Evolutionary conservation across 2,888 invertebrate species (phyloP), one percentile per base, ranked within the genome.

Genomic region (Calameuta idolon): DNA sequence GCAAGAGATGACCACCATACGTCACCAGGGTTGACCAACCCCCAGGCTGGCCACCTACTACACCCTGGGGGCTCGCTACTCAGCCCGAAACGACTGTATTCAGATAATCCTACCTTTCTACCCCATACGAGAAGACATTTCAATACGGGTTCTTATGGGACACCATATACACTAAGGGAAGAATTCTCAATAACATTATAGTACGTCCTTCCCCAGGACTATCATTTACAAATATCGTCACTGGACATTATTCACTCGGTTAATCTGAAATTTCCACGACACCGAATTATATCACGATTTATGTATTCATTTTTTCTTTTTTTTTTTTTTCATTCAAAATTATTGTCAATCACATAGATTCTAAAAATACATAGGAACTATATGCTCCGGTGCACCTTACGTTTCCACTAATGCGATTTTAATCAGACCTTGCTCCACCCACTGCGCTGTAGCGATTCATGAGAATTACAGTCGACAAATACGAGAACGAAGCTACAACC

Each of bases 11-110:
- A 90, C 89, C 89, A 83, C 86, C 87, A 88, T 90, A 88, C 88
- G 88, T 91, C 90, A 90, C 84, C 77, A 73, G 79, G 80, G 77
- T 79, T 83, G 82, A 84, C 83, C 84, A 76, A 80, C 80, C 78
- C 83, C 79, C 74, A 80, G 82, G 84, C 80, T 83, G 82, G 79
- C 87, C 86, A 86, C 86, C 87, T 90, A 90, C 85, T 87, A 85
- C 88, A 84, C 90, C 87, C 90, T 87, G 82, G 91, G 89, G 91
- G 86, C 86, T 85, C 86, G 87, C 90, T 89, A 90, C 87, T 90
- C 89, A 89, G 86, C 86, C 86, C 83, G 83, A 82, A 86, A 87
- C 88, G 87, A 88, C 88, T 87, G 89, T 90, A 91, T 90, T 90
- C 90, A 88, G 90, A 91, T 91, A 90, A 90, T 91, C 89, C 89